phyloP scores from a whole-genome alignment of 2,888 invertebrate genomes.

The Parnassius apollo region DNA sequence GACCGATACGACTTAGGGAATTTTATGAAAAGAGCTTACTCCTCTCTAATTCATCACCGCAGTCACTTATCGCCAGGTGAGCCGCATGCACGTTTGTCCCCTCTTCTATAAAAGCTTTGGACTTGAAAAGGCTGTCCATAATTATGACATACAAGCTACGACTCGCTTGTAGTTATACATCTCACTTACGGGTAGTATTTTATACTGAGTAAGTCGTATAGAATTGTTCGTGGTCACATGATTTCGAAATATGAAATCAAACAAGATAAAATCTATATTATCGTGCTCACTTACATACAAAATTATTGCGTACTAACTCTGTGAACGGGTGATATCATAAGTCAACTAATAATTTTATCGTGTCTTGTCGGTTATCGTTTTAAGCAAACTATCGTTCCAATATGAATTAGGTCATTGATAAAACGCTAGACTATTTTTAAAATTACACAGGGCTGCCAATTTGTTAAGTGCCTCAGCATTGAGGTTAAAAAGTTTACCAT shows the following conservation, averaged over 20 bases:
- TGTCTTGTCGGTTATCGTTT: slow-evolving; percentile 35
- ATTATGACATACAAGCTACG: too few species aligned
- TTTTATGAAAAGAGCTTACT: too few species aligned
- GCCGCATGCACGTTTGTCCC: too few species aligned
- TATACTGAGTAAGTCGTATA: slow-evolving; percentile 4
- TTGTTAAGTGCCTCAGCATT: background rate
- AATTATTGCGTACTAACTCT: slow-evolving; percentile 12
- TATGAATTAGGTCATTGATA: slow-evolving; percentile 51
- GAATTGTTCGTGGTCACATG: background rate
- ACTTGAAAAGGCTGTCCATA: too few species aligned
- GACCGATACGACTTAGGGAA: too few species aligned
- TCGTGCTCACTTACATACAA: slow-evolving; percentile 7
- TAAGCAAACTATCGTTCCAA: slow-evolving; percentile 41
- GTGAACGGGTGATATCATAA: slow-evolving; percentile 37
- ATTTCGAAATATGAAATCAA: slow-evolving; percentile 8
- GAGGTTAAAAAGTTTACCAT: too few species aligned
- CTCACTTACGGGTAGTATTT: too few species aligned
- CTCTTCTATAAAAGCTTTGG: too few species aligned
- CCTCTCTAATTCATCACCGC: too few species aligned
- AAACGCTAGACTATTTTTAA: slow-evolving; percentile 15
- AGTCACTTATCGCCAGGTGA: too few species aligned
- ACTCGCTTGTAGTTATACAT: too few species aligned
- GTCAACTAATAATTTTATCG: slow-evolving; percentile 47
- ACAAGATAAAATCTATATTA: slow-evolving; percentile 1
- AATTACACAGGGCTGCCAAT: background rate